Evolutionary conservation across 2,113 vertebrate genomes (phyloP), one percentile per base, ranked within the genome.

Genomic region (Periophthalmus modestus): DNA sequence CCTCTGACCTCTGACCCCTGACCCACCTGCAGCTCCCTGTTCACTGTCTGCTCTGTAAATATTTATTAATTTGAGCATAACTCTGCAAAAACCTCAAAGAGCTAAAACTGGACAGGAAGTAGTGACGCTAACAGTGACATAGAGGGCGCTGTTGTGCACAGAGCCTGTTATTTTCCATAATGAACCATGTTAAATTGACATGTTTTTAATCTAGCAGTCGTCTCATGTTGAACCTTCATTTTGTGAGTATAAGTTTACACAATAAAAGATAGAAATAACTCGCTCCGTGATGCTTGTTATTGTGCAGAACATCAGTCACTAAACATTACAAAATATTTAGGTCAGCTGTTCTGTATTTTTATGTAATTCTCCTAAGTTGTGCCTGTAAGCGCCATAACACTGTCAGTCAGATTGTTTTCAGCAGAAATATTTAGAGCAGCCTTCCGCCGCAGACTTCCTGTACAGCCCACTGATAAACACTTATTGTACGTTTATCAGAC

Each of bases 401-500:
- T 87, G 83, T 88, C 85, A 87, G 76, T 88, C 82, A 85, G 77
- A 77, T 92, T 92, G 89, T 86, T 89, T 88, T 83, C 39, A 81
- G 78, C 66, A 73, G 73, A 92, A 92, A 93, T 93, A 91, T 94
- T 94, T 93, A 89, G 88, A 92, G 71, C 77, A 54, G 75, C 74
- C 87, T 92, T 94, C 91, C 91, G 91, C 76, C 91, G 73, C 88
- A 92, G 88, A 85, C 89, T 93, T 94, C 92, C 92, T 92, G 87
- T 43, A 75, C 72, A 75, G 68, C 72, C 67, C 69, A 66, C 66
- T 75, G 87, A 84, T 89, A 93, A 89, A 62, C 46, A 68, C 54
- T 82, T 62, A 73, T 72, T 80, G 75, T 72, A 80, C 75, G 83
- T 77, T 83, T 80, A 77, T 75, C 75, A 82, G 74, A 18, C 79